Evolutionary conservation across 2,888 invertebrate genomes (phyloP), one percentile per base, ranked within the genome.

Genomic region (Zeuzera pyrina): DNA sequence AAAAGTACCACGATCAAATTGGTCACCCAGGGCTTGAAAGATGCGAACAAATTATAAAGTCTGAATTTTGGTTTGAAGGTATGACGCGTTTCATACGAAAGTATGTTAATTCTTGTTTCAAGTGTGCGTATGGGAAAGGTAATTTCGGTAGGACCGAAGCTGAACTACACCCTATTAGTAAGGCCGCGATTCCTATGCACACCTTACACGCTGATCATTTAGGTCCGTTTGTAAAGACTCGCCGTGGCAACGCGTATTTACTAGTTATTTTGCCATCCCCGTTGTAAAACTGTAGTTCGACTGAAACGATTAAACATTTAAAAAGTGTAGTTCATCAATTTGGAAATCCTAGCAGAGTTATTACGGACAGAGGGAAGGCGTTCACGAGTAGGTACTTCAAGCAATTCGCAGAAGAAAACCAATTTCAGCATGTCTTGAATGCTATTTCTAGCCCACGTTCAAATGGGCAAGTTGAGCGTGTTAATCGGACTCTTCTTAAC

Each of bases 51-150:
- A 34, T 42, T 23, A 41, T 71, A 6, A 47, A 46, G 24, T 33
- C 53, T 16, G 40, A 53, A 11, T 77, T 64, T 45, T 76, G 67
- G 66, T 73, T 74, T 33, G 51, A 52, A 0, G 39, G 49, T 2
- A 69, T 74, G 66, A 49, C 52, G 15, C 31, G 47, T 1, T 70
- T 63, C 33, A 59, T 70, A 1, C 47, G 56, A 12, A 52, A 61
- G 33, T 70, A 76, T 34, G 57, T 74, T 2, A 45, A 32, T 1
- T 27, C 41, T 2, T 48, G 48, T 29, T 11, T 45, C 3, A 27
- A 33, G 12, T 48, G 45, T 24, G 39, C 39, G 0, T 48, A 30
- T 15, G 34, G 26, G 0, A 48, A 43, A 28, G 39, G 45, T 2
- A 27, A 43, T 11, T 41, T 43, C 34, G 50, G 38, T 3, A 40